These are phyloP conservation scores for Lethrus apterus DNA, from an alignment of 1,140 invertebrate species.

Conservation along the genomic window DNA sequence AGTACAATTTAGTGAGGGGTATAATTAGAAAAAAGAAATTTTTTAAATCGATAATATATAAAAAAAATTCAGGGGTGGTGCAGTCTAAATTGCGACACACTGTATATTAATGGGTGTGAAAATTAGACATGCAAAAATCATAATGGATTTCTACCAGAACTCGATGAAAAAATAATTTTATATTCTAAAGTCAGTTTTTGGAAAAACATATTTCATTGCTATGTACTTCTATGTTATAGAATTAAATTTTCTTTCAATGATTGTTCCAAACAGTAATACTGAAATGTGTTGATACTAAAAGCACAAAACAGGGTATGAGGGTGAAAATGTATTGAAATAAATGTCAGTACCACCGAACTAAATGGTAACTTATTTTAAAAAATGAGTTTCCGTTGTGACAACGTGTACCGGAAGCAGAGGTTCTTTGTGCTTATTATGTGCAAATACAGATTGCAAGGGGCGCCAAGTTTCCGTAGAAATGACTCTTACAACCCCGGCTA, in stretches of 20 bases:
- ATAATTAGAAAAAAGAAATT: too few species aligned
- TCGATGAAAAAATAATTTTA: too few species aligned
- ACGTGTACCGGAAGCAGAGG: conserved; percentile 9
- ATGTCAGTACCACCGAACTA: background rate
- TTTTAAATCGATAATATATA: too few species aligned
- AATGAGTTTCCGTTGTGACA: conserved; percentile 5
- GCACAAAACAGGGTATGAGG: background rate
- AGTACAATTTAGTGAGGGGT: too few species aligned
- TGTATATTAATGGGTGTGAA: too few species aligned
- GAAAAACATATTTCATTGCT: too few species aligned
- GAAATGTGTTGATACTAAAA: background rate
- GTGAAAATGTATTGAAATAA: background rate
- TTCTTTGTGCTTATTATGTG: conserved; percentile 14
- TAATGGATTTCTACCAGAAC: too few species aligned
- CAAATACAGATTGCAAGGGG: conserved; percentile 15
- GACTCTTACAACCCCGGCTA: background rate
- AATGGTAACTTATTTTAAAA: conserved; percentile 11
- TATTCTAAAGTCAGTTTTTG: too few species aligned
- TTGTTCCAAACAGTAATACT: background rate
- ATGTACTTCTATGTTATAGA: too few species aligned
- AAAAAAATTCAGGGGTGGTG: too few species aligned
- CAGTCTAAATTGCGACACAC: too few species aligned
- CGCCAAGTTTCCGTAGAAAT: conserved; percentile 5
- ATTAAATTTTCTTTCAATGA: background rate
- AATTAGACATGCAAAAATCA: too few species aligned